These are phyloP conservation scores for Peucedramus taeniatus DNA, from an alignment of 2,113 vertebrate genomes.

Conservation along the genomic window DNA sequence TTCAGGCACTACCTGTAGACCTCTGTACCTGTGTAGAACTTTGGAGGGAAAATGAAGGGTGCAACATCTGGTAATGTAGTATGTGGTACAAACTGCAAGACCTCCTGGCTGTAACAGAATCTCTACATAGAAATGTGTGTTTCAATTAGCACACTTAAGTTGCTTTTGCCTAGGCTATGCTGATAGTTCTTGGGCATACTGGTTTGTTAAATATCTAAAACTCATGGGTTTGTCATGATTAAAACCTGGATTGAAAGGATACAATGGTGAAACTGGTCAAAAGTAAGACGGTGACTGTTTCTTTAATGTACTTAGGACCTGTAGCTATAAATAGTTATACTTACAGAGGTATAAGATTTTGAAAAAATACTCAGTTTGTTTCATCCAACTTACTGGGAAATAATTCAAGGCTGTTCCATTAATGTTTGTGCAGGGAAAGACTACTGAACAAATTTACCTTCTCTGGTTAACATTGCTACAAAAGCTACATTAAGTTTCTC, in stretches of 20 bases:
- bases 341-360: neutral
- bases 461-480: neutral
- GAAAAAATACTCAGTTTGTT: neutral
- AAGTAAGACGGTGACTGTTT: neutral
- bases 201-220: neutral
- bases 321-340: neutral
- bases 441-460: neutral
- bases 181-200: neutral
- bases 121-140: neutral
- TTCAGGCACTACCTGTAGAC: neutral
- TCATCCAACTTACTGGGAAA: neutral
- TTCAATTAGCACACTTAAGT: neutral
- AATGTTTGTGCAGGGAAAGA: neutral
- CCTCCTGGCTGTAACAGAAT: neutral
- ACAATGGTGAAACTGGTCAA: neutral
- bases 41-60: rapidly evolving
- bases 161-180: neutral
- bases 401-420: neutral
- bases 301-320: neutral
- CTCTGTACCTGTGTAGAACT: neutral
- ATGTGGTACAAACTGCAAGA: neutral
- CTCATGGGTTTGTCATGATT: neutral
- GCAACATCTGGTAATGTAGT: neutral
- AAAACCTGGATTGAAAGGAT: neutral
- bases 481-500: neutral